A percentile compares a stretch with the other conserved stretches of the same genome.
phyloP scores from a whole-genome alignment of 1,140 invertebrate species.

The Lethocerus indicus region DNA sequence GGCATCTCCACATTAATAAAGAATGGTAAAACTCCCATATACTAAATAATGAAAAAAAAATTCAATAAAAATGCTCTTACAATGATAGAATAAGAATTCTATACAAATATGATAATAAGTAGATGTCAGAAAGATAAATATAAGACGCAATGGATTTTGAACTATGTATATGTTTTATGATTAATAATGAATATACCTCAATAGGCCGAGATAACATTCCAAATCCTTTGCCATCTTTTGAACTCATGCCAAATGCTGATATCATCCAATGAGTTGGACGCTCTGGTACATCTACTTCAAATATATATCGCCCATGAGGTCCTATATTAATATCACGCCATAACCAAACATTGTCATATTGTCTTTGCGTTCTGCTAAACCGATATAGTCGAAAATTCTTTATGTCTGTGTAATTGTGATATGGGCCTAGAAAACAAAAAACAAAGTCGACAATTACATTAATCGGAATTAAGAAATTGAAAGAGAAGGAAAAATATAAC shows the following conservation, averaged over 20 bases:
- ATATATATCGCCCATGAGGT: slow-evolving; percentile 71
- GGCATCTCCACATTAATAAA: slow-evolving; percentile 94
- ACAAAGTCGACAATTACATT: neutral
- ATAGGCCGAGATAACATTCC: slow-evolving; percentile 65
- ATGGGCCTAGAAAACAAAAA: slow-evolving; percentile 21
- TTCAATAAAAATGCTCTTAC: neutral
- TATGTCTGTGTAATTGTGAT: slow-evolving; percentile 41
- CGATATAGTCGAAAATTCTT: slow-evolving; percentile 59
- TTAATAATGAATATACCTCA: slow-evolving; percentile 31
- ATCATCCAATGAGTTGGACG: slow-evolving; percentile 82
- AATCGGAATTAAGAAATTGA: neutral
- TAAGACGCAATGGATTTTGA: no score
- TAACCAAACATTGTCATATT: slow-evolving; percentile 87
- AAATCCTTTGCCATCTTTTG: slow-evolving; percentile 66
- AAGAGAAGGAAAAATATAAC: neutral
- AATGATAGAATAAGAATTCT: no score
- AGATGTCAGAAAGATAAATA: no score
- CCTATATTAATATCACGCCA: slow-evolving; percentile 91
- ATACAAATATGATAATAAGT: no score
- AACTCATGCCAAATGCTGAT: slow-evolving; percentile 78
- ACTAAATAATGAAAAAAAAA: slow-evolving; percentile 27
- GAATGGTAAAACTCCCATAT: slow-evolving; percentile 74
- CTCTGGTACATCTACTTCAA: slow-evolving; percentile 72
- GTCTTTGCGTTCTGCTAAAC: slow-evolving; percentile 68
- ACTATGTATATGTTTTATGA: neutral